Evolutionary conservation across 2,888 invertebrate species (phyloP), one percentile per base, ranked within the genome.

Genomic region (Harpalus rufipes): DNA sequence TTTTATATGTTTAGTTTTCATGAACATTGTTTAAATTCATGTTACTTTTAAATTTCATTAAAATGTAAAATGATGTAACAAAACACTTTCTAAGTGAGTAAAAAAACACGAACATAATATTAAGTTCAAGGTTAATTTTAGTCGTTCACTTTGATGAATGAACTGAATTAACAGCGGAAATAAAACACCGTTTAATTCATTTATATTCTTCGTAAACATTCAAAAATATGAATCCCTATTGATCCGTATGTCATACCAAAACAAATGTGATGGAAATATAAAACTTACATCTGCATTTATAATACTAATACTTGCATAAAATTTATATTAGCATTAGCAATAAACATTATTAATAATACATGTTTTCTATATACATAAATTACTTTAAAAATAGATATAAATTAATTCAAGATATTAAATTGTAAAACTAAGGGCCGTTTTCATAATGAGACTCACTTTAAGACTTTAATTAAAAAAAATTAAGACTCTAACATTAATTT

Each of bases 131-230:
- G 72, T 74, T 41, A 14, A 5, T 44, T 74, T 44, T 44, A 16
- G 44, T 44, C 16, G 16, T 18, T 44, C n/a, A 39, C 39, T 44
- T 25, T 1, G 63, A 74, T 74, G 72, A 74, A 44, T 74, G 72
- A 74, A 74, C 72, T 74, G 44, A 74, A 74, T 44, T 44, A 74
- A 44, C 8, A 44, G 44, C 72, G 72, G 41, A 74, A 74, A 74
- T 44, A 18, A 74, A 44, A 74, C 16, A 74, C 72, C 10, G 44
- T 51, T 68, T 74, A 44, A 74, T 44, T 44, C 39, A 39, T 39
- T 39, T 7, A 68, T 68, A 39, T 6, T n/a, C 21, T 12, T 32
- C 32, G 4, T 14, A 68, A 39, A 39, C 4, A 51, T 12, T 51
- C 44, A 51, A 2, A 0, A 51, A 51, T 51, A 51, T 5, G 7